phyloP scores from a whole-genome alignment of 1,140 invertebrate species.

The Drosophila punjabiensis region DNA sequence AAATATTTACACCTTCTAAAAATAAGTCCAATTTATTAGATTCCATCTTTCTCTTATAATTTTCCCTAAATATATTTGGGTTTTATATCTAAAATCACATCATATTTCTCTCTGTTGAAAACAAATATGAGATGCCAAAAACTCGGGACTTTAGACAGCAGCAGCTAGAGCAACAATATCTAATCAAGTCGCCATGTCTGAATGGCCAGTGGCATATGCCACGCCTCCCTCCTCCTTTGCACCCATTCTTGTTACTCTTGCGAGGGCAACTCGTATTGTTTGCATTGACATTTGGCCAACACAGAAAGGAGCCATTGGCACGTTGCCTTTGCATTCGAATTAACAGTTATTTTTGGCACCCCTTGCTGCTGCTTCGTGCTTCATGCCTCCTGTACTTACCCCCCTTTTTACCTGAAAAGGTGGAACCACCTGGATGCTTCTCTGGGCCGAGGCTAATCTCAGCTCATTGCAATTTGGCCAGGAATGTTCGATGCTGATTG shows the following conservation, averaged over 20 bases:
- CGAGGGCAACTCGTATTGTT: conserved; percentile 49
- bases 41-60: not conserved
- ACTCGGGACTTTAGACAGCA: conserved; percentile 4
- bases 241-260: not conserved
- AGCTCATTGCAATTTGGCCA: conserved; percentile 67
- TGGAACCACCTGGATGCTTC: not conserved
- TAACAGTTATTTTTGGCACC: conserved; percentile 81
- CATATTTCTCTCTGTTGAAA: not conserved
- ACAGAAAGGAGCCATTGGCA: conserved; percentile 65
- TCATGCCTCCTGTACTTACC: not conserved
- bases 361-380: conserved; percentile 5
- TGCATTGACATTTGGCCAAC: conserved; percentile 74
- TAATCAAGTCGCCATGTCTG: conserved; percentile 70
- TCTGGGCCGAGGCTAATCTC: conserved; percentile 60
- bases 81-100: not conserved
- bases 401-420: conserved; percentile 10
- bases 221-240: not conserved
- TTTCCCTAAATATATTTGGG: not conserved
- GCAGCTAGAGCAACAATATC: conserved; percentile 65
- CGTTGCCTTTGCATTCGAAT: conserved; percentile 79
- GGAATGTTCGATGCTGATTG: conserved; percentile 44
- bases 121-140: conserved; percentile 33
- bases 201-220: conserved; percentile 32
- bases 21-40: not conserved
- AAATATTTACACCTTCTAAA: not conserved